Base-by-base conservation (phyloP, 2,888 invertebrate genomes). In the Nematopogon swammerdamellus region DNA sequence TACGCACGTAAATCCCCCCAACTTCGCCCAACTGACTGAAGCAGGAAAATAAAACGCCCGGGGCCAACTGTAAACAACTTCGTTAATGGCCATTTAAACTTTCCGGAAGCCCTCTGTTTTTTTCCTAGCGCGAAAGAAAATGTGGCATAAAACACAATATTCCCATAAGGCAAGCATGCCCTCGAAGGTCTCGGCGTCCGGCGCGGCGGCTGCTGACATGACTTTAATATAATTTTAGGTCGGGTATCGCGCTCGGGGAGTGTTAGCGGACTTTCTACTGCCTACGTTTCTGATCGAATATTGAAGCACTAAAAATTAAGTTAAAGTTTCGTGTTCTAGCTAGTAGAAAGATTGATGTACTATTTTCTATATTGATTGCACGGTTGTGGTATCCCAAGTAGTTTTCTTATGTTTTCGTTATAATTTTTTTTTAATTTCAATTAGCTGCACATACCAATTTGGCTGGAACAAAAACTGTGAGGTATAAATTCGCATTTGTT, bases 71-170 rank as follows among this genome's bases (percentile, higher is more conserved):
- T 68, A 67, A 70, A 70, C 70, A 71, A 70, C 67, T 72, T 67
- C 48, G 58, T 63, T 70, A 72, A 72, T 71, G 64, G 70, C 68
- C 65, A 68, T 67, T 71, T 72, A 66, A 70, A 70, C 63, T 69
- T 70, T 59, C 58, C 60, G 59, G 59, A 68, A 67, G 65, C 63
- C 63, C 64, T 65, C 63, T 65, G 64, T 62, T 65, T 60, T n/a
- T 36, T 36, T 36, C 36, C 6, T 14, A 25, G 36, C 8, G 36
- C n/a, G 11, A 14, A 14, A 36, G 36, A 36, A 36, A 36, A 36
- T 36, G 36, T 36, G 36, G 14, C 36, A 36, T 36, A 14, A 36
- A 36, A 36, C 36, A 36, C 36, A 36, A 36, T 36, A 36, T 36
- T 14, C 36, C 36, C 36, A 36, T 36, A 36, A 36, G 36, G 36